phyloP scores from a whole-genome alignment of 2,888 invertebrate genomes.

The Scaptomyza caliginosa region DNA sequence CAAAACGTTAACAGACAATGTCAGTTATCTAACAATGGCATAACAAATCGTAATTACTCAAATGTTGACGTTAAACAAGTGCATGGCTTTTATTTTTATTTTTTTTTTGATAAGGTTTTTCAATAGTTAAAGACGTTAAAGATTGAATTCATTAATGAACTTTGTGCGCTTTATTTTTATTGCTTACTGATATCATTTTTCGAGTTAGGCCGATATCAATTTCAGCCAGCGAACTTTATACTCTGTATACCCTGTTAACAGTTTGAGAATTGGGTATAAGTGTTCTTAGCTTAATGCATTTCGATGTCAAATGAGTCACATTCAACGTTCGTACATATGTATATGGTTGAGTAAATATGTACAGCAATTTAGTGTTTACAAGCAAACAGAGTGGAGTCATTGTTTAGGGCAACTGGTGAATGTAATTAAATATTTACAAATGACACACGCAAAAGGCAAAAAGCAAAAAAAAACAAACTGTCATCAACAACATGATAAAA shows the following conservation, averaged over 20 bases:
- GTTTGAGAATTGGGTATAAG: not conserved
- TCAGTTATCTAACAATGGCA: slow-evolving; percentile 19
- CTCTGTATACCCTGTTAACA: not conserved
- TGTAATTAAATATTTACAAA: slow-evolving; percentile 37
- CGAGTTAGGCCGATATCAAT: slow-evolving; percentile 7
- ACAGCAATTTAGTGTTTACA: slow-evolving; percentile 3
- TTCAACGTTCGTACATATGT: not conserved
- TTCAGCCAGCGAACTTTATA: not conserved
- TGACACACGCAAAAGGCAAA: slow-evolving; percentile 21
- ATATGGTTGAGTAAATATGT: not conserved
- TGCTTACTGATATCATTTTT: slow-evolving; percentile 5
- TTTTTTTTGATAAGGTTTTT: too few relatives aligned
- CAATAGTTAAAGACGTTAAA: too few relatives aligned
- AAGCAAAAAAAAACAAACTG: slow-evolving; percentile 11
- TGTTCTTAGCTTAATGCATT: slow-evolving; percentile 13
- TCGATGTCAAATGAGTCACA: slow-evolving; percentile 34
- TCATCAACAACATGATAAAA: slow-evolving; percentile 14
- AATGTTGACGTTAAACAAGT: slow-evolving; percentile 14
- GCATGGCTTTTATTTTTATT: too few relatives aligned
- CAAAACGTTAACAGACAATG: slow-evolving; percentile 7
- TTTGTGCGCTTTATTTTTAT: slow-evolving; percentile 1
- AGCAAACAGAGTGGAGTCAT: slow-evolving; percentile 30
- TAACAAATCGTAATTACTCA: slow-evolving; percentile 1
- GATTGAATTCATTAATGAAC: too few relatives aligned
- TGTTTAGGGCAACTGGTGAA: slow-evolving; percentile 19